Conservation (phyloP, 1,140 invertebrate genomes). For the Calosoma granatense region DNA sequence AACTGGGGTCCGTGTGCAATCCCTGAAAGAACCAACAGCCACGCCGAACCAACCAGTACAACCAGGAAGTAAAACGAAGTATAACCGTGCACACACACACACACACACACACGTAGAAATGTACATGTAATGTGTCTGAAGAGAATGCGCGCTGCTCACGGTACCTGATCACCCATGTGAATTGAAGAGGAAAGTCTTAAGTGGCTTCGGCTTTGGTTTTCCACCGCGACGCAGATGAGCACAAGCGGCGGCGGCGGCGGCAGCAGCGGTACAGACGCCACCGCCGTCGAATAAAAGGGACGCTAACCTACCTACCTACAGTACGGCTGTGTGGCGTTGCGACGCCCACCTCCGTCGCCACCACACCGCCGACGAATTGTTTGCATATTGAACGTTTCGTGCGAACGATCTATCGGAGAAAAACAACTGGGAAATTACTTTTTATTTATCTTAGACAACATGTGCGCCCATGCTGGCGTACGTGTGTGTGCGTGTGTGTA, state of each 20-base stretch:
- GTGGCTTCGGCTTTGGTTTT: constrained; percentile 28
- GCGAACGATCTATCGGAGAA: background rate
- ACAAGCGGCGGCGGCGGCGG: background rate
- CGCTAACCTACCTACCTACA: too few species aligned
- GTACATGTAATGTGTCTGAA: too few species aligned
- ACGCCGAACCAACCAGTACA: background rate
- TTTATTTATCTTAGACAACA: background rate
- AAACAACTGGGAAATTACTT: background rate
- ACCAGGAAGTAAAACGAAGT: background rate
- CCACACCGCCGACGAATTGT: background rate
- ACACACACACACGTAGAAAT: too few species aligned
- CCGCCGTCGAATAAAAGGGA: too few species aligned
- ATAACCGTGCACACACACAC: background rate
- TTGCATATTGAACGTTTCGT: background rate
- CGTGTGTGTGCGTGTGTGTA: background rate
- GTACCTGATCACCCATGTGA: constrained; percentile 21
- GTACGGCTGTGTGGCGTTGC: too few species aligned
- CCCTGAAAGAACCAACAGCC: too few species aligned
- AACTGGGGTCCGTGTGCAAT: background rate
- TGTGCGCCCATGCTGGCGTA: background rate
- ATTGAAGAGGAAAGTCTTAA: constrained; percentile 25
- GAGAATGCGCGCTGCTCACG: background rate
- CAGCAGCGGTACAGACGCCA: constrained; percentile 1
- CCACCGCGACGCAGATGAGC: constrained; percentile 17
- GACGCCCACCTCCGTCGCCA: background rate